A percentile compares a stretch with the other conserved stretches of the same genome.
These are phyloP conservation scores for Vannuccia rotundouncinata DNA, from an alignment of 2,888 invertebrate species.

Conservation along the genomic window DNA sequence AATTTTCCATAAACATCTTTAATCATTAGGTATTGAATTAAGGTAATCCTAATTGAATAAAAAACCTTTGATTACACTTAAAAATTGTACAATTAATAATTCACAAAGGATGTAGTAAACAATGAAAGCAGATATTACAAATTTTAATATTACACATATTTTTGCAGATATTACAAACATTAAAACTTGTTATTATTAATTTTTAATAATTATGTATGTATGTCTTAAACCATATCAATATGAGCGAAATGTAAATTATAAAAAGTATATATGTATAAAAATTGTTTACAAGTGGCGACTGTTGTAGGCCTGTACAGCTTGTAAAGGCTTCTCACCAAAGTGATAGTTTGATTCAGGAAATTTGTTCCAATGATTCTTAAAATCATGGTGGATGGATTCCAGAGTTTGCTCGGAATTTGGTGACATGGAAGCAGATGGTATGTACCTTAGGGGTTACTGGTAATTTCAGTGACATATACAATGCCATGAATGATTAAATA, in stretches of 20 bases:
- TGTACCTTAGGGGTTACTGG: not conserved
- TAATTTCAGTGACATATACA: not conserved
- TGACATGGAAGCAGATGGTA: not conserved
- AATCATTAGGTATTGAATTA: too few species aligned
- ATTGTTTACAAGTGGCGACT: not conserved
- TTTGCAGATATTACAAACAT: not conserved
- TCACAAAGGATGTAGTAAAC: too few species aligned
- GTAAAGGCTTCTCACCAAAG: not conserved
- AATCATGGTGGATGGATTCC: not conserved
- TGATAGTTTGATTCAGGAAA: not conserved
- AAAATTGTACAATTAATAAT: too few species aligned
- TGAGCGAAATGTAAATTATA: not conserved
- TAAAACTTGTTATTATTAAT: not conserved
- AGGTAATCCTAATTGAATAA: too few species aligned
- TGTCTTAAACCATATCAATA: too few species aligned
- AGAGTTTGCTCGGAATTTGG: not conserved
- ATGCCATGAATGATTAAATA: not conserved
- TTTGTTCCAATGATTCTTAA: not conserved
- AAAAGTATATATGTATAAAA: not conserved
- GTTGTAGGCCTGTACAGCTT: not conserved
- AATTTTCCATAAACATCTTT: too few species aligned
- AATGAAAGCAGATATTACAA: not conserved
- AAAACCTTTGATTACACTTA: too few species aligned
- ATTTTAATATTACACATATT: not conserved
- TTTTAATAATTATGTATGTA: not conserved